Conservation (phyloP, 2,888 invertebrate genomes). For the Drosophila subquinaria region DNA sequence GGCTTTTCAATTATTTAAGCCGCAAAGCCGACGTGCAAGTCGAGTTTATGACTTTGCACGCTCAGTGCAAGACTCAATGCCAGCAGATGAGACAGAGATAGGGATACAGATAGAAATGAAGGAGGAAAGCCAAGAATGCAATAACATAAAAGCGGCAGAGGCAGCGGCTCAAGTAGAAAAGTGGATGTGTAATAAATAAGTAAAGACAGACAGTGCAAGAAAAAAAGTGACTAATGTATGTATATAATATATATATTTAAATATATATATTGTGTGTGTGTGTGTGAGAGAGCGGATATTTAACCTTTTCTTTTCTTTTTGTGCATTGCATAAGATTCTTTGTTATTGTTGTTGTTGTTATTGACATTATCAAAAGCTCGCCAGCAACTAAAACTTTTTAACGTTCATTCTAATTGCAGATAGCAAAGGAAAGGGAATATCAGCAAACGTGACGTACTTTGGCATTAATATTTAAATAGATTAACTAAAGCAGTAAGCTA, state of each 20-base stretch:
- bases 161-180: slow-evolving; percentile 51
- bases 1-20: slow-evolving; percentile 66
- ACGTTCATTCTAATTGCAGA: slow-evolving; percentile 61
- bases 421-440: slow-evolving; percentile 43
- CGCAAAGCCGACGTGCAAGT: slow-evolving; percentile 56
- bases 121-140: slow-evolving; percentile 47
- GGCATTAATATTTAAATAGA: slow-evolving; percentile 51
- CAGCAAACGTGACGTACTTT: slow-evolving; percentile 51
- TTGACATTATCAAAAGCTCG: slow-evolving; percentile 23
- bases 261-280: slow-evolving; percentile 31
- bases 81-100: slow-evolving; percentile 24
- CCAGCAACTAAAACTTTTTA: slow-evolving; percentile 31
- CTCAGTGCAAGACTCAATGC: slow-evolving; percentile 25
- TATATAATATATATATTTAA: slow-evolving; percentile 21
- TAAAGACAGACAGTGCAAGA: slow-evolving; percentile 44
- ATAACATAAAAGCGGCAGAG: slow-evolving; percentile 51
- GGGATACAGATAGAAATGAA: slow-evolving; percentile 36
- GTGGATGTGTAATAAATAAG: slow-evolving; percentile 76
- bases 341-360: slow-evolving; percentile 7
- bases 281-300: slow-evolving; percentile 22
- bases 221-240: slow-evolving; percentile 17
- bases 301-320: slow-evolving; percentile 11
- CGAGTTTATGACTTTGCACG: slow-evolving; percentile 54
- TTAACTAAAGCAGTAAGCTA: slow-evolving; percentile 19
- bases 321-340: slow-evolving; percentile 63